Evolutionary conservation across 2,113 vertebrate genomes (phyloP), one percentile per base, ranked within the genome.

Genomic region (Halichoeres trimaculatus): DNA sequence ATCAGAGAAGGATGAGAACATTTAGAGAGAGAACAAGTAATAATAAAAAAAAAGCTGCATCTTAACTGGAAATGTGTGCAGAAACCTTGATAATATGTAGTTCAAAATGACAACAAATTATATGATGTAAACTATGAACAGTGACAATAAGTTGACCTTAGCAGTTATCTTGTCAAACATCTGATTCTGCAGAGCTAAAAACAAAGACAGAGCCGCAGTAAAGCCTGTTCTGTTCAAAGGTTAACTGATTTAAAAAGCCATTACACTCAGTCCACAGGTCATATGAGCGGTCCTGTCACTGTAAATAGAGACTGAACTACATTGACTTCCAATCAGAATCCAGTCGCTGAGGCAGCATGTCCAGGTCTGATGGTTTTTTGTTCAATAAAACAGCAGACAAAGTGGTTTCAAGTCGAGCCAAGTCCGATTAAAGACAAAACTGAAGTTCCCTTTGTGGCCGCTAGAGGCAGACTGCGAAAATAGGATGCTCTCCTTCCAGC

Each of bases 241-340:
- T 55, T 61, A 76, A 73, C 68, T n/a, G 14, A n/a, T 69, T 74
- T 63, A 24, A 41, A 67, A 55, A 57, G 24, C 20, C 40, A 70
- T 70, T n/a, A 57, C n/a, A 11, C 5, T n/a, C 1, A 7, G 47
- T 30, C 36, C 43, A 23, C 1, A 50, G 55, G 69, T 40, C 16
- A 4, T 36, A 54, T 0, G 38, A 55, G 43, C 36, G 53, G 12
- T 5, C 53, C 13, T 11, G 19, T 35, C 5, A 26, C 50, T 9
- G 56, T 36, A 36, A 14, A 19, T 0, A 4, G 2, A 56, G 24
- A 23, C 56, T 51, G 9, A 22, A 4, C 40, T 7, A 3, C 62
- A 82, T 60, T 26, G 56, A 71, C 58, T 82, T 82, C 62, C 75
- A 60, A 76, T 79, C 40, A 12, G 41, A 11, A 74, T 80, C 72